These are phyloP conservation scores for Thereva unica DNA, from an alignment of 2,888 invertebrate genomes.

Conservation along the genomic window DNA sequence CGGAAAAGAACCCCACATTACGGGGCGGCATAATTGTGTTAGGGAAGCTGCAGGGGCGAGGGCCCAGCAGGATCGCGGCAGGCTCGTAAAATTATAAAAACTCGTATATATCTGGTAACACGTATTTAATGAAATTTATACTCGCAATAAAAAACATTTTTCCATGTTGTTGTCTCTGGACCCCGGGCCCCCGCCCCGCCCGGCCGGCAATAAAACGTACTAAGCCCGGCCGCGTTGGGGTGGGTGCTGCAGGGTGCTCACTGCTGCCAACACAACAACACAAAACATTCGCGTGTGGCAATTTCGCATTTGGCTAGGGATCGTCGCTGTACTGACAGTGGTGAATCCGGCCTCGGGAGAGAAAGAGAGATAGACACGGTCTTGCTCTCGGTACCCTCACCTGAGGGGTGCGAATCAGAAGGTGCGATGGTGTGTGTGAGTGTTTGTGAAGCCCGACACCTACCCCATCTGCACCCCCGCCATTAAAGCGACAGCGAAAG, in stretches of 20 bases:
- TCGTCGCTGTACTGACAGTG: conserved; percentile 29
- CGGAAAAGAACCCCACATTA: conserved; percentile 14
- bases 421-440: too few species aligned
- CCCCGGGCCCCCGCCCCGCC: conserved; percentile 6
- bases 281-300: conserved; percentile 3
- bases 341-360: conserved; percentile 11
- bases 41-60: conserved; percentile 5
- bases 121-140: conserved; percentile 35
- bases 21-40: conserved; percentile 19
- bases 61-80: background rate
- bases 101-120: conserved; percentile 24
- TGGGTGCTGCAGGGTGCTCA: background rate
- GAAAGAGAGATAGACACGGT: background rate
- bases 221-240: background rate
- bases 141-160: conserved; percentile 33
- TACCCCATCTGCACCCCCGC: background rate
- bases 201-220: conserved; percentile 10
- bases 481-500: background rate
- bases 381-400: too few species aligned
- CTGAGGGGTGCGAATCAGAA: too few species aligned
- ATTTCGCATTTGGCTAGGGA: conserved; percentile 20
- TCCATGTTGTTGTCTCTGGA: conserved; percentile 25
- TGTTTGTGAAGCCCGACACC: conserved; percentile 24
- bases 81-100: conserved; percentile 12
- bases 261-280: conserved; percentile 4